These are phyloP conservation scores for Unio delphinus DNA, from an alignment of 2,888 invertebrate genomes.

Conservation along the genomic window DNA sequence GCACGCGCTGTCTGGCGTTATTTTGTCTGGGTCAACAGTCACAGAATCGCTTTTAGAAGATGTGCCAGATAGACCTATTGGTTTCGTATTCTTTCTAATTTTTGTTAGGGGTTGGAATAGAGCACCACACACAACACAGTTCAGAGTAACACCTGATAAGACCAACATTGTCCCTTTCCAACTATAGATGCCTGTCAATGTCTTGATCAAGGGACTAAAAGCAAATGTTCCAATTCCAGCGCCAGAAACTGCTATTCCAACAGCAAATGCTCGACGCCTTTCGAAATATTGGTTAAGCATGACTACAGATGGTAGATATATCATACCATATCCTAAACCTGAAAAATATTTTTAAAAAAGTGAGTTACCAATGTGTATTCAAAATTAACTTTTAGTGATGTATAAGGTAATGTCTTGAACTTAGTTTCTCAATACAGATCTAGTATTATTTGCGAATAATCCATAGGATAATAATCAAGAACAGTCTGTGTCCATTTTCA, in stretches of 20 bases:
- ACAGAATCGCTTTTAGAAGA: too few species aligned
- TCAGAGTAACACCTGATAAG: constrained; percentile 14
- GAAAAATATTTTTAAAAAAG: constrained; percentile 4
- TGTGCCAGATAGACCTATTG: too few species aligned
- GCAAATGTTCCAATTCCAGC: constrained; percentile 20
- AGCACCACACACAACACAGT: constrained; percentile 12
- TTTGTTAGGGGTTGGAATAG: constrained; percentile 8
- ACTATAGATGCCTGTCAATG: constrained; percentile 9
- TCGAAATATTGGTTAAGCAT: constrained; percentile 15
- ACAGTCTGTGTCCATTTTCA: too few species aligned
- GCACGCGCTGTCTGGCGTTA: too few species aligned
- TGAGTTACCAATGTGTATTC: background rate
- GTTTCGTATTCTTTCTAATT: too few species aligned
- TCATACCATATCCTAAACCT: constrained; percentile 24
- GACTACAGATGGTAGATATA: constrained; percentile 17
- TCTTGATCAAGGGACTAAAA: constrained; percentile 13
- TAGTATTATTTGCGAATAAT: too few species aligned
- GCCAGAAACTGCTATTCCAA: constrained; percentile 19
- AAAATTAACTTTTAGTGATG: background rate
- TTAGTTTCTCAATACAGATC: background rate
- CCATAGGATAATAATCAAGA: too few species aligned
- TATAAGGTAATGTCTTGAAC: background rate
- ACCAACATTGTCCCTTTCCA: constrained; percentile 24
- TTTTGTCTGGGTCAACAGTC: too few species aligned
- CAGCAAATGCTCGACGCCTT: constrained; percentile 17